Evolutionary conservation across 2,797 vertebrate genomes (phyloP), one percentile per base, ranked within the genome.

Genomic region (Anguilla obscura): DNA sequence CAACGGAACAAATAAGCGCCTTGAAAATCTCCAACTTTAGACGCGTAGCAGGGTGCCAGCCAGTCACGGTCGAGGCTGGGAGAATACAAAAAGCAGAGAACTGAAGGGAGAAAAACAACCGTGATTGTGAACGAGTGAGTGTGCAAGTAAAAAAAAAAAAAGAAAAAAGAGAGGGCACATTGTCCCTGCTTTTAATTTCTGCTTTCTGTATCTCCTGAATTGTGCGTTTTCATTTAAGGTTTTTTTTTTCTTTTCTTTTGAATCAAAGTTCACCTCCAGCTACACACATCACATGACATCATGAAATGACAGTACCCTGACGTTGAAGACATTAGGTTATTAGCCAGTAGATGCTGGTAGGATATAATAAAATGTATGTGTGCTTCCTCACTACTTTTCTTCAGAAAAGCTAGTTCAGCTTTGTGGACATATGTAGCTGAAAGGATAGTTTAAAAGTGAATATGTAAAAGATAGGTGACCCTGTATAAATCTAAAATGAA

Each of bases 361-460:
- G 4, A 33, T n/a, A 69, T 9, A 9, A 69, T 69, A n/a, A 69
- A 8, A n/a, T 69, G 24, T 27, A 30, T 54, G 24, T 87, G 33
- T 30, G 74, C 52, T 56, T 60, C 36, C 54, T 83, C 91, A 30
- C 45, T 93, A 94, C 89, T 89, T 92, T 94, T 93, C 91, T 89
- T 93, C 93, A 92, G 94, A 96, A 95, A 95, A 90, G 94, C 91
- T 93, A 94, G 94, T 95, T 94, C 93, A 94, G 92, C 93, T 94
- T 92, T 89, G 94, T 94, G 93, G 95, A 95, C 93, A 94, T 95
- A 94, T 93, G 94, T 94, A 94, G 24, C 94, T 93, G 91, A 91
- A 92, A 92, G 94, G 93, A 94, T 94, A 94, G 95, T 94, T 79
- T 18, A 27, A 21, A 79, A 79, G 74, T 79, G 36, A 40, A 16